Conservation (phyloP, 2,113 vertebrate genomes). For the Panthera uncia region DNA sequence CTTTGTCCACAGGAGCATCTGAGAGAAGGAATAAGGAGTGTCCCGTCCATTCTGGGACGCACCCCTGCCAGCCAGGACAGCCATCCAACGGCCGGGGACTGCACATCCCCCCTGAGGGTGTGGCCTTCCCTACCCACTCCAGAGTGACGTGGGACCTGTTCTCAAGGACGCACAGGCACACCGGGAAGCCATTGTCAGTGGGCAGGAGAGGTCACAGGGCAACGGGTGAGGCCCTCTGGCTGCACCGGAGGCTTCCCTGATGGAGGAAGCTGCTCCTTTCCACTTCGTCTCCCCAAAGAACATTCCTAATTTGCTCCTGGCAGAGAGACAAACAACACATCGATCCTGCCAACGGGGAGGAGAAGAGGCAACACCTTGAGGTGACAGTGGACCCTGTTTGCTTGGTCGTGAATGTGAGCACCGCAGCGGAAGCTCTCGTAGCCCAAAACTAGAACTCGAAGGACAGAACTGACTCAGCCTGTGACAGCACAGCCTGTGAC, state of each 20-base stretch:
- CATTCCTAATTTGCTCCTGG: neutral
- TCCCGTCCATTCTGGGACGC: rapidly evolving
- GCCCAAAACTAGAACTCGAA: neutral
- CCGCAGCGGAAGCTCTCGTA: rapidly evolving
- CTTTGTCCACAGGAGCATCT: neutral
- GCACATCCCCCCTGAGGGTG: rapidly evolving
- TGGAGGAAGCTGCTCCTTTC: constrained; percentile 45
- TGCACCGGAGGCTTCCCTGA: neutral
- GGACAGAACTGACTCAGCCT: neutral
- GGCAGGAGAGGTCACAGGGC: neutral
- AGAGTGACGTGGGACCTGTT: rapidly evolving
- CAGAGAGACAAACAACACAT: neutral
- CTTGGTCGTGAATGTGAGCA: rapidly evolving
- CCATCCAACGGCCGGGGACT: rapidly evolving
- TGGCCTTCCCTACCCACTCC: rapidly evolving
- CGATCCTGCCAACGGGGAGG: neutral
- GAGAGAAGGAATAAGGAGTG: neutral
- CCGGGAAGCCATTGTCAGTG: constrained; percentile 17
- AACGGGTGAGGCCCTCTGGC: neutral
- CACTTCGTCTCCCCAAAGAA: neutral
- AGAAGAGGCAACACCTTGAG: neutral
- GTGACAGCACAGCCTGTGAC: rapidly evolving
- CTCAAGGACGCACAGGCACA: neutral
- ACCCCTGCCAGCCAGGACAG: rapidly evolving
- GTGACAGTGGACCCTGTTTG: neutral